Evolutionary conservation across 2,113 vertebrate species (phyloP), one percentile per base, ranked within the genome.

Genomic region (Thalassoma bifasciatum): DNA sequence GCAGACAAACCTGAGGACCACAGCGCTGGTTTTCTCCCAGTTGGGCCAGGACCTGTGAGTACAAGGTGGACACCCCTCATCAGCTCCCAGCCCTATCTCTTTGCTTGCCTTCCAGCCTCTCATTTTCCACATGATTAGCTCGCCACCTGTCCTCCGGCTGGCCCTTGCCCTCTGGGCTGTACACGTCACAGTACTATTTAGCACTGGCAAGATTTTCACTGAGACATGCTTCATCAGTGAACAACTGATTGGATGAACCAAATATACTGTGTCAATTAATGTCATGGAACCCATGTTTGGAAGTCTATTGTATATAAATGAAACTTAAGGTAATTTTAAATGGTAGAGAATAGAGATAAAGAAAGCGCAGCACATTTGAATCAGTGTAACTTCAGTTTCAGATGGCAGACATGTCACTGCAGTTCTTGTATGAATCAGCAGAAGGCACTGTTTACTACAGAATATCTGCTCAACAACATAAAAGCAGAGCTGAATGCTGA

Each of bases 81-180:
- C 84, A 82, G 81, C 71, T 75, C 78, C 59, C 10, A 10, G 84
- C 46, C 78, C 71, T 74, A 88, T 78, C 68, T 78, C 70, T 81
- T 81, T 78, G 70, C 84, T 87, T 70, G 76, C 87, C 88, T 88
- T 86, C 87, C 90, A 92, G 88, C 86, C 86, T 87, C 91, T 94
- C 87, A 94, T 94, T 94, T 94, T 94, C 92, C 90, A 92, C 92
- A 92, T 93, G 93, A 94, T 94, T 94, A 94, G 89, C 76, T 87
- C 64, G 80, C 92, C 93, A 94, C 93, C 93, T 94, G 93, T 92
- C 90, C 90, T 87, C 87, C 66, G 77, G 84, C 85, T 91, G 91
- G 87, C 91, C 89, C 86, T 81, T 89, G 88, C 83, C 90, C 91
- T 87, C 89, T 36, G 50, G 86, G 85, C 81, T 66, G 14, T 67